phyloP scores from a whole-genome alignment of 2,113 vertebrate genomes.

The Anser cygnoides region DNA sequence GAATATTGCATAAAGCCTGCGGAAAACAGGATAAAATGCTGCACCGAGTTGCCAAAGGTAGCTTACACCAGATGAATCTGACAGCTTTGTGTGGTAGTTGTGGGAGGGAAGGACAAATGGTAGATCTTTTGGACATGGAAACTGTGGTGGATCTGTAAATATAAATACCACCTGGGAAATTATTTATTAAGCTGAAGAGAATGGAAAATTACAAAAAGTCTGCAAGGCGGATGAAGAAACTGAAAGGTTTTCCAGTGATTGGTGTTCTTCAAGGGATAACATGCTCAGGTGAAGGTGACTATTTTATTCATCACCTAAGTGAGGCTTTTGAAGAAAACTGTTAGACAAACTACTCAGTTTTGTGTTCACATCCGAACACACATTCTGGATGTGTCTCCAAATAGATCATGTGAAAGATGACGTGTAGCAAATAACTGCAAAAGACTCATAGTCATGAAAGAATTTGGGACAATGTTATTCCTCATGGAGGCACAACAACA shows the following conservation, averaged over 20 bases:
- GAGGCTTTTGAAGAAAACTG: slow-evolving; percentile 9
- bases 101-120: neutral
- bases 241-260: neutral
- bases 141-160: neutral
- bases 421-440: neutral
- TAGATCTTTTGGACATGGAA: neutral
- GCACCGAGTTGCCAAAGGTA: neutral
- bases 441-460: neutral
- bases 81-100: neutral
- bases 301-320: neutral
- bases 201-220: neutral
- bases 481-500: neutral
- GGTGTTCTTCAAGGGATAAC: neutral
- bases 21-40: neutral
- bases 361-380: neutral
- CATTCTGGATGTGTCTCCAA: neutral
- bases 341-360: neutral
- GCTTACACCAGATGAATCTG: neutral
- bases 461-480: neutral
- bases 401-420: neutral
- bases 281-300: neutral
- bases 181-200: neutral
- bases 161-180: neutral
- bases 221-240: neutral
- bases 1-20: neutral